Evolutionary conservation across 2,113 vertebrate species (phyloP).

Genomic region (Pycnonotus jocosus): DNA sequence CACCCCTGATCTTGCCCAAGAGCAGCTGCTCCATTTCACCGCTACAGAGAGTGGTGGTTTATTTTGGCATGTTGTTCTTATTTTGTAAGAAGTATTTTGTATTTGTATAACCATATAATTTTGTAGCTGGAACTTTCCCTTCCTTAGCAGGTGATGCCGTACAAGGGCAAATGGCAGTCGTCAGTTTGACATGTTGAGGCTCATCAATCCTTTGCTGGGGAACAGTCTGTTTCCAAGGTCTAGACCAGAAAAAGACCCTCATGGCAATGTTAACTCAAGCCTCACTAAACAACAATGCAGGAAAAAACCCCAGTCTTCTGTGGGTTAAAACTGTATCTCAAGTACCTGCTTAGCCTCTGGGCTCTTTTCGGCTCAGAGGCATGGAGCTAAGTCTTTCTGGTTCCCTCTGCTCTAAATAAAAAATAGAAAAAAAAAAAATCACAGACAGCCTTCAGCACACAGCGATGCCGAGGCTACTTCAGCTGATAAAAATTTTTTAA

Average conservation of each 20-base stretch:
- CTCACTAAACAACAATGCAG: neutral
- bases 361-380: neutral
- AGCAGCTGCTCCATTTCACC: neutral
- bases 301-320: neutral
- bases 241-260: constrained; percentile 10
- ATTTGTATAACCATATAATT: constrained; percentile 47
- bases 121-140: constrained; percentile 50
- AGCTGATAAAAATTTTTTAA: neutral
- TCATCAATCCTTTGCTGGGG: neutral
- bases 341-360: neutral
- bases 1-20: constrained; percentile 26
- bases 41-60: neutral
- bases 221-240: neutral
- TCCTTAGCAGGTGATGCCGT: constrained; percentile 15
- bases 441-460: neutral
- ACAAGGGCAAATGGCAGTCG: neutral
- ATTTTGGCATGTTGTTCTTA: constrained; percentile 38
- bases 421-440: neutral
- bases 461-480: neutral
- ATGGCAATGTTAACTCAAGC: neutral
- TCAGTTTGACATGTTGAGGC: neutral
- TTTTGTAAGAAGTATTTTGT: constrained; percentile 45
- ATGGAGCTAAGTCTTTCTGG: neutral
- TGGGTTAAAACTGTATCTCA: neutral
- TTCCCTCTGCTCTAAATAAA: neutral